These are phyloP conservation scores for Theristicus caerulescens DNA, from an alignment of 2,113 vertebrate species.

Conservation along the genomic window DNA sequence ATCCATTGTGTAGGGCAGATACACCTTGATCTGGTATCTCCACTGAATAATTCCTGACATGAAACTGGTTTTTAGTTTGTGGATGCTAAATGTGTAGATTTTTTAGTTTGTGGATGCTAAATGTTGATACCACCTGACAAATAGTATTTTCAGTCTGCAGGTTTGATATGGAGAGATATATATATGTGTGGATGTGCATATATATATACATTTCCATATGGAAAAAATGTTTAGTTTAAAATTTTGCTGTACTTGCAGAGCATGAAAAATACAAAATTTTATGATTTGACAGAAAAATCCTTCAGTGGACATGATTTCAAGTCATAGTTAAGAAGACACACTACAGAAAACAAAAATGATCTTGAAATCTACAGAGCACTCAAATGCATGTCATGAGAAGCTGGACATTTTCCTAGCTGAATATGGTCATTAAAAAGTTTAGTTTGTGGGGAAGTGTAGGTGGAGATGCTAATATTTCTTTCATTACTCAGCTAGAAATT, in stretches of 20 bases:
- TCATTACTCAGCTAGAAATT: conserved; percentile 47
- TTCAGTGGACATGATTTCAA: background rate
- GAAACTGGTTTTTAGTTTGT: background rate
- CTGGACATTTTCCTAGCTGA: background rate
- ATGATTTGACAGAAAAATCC: background rate
- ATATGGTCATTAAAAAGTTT: conserved; percentile 46
- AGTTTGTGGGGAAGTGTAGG: conserved; percentile 58
- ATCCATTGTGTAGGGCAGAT: background rate
- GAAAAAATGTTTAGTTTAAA: background rate
- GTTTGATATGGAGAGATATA: background rate
- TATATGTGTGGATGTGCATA: background rate
- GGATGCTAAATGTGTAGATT: background rate
- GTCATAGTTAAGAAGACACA: background rate
- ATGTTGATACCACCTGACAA: background rate
- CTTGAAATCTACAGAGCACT: background rate
- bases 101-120: background rate
- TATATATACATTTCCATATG: background rate
- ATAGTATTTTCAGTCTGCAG: background rate
- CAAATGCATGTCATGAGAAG: background rate
- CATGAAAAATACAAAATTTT: background rate
- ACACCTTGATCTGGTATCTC: background rate
- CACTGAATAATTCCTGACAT: background rate
- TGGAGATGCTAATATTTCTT: conserved; percentile 56
- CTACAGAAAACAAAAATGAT: background rate
- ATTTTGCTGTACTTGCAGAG: background rate